These are phyloP conservation scores for Porphyrio hochstetteri DNA, from an alignment of 2,113 vertebrate species.

Conservation along the genomic window DNA sequence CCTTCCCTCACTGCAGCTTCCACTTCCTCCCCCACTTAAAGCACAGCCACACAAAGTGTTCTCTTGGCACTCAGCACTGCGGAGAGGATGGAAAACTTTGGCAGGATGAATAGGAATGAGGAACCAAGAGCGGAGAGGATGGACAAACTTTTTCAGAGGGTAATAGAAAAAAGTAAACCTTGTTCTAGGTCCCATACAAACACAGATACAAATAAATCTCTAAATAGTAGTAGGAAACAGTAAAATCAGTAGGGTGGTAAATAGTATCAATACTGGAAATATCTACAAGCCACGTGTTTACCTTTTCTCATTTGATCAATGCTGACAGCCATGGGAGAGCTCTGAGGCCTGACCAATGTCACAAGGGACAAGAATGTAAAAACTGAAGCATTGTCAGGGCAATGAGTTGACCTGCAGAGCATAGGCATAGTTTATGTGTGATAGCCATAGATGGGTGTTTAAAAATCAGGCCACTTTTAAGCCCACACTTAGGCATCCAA, in stretches of 20 bases:
- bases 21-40: neutral
- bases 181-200: neutral
- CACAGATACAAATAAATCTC: neutral
- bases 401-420: neutral
- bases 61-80: conserved; percentile 16
- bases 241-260: neutral
- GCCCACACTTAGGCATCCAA: neutral
- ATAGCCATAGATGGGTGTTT: neutral
- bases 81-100: conserved; percentile 38
- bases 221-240: neutral
- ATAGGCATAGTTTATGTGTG: neutral
- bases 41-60: conserved; percentile 2
- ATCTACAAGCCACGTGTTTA: neutral
- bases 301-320: neutral
- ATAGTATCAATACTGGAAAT: neutral
- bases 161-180: neutral
- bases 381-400: neutral
- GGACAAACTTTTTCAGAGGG: neutral
- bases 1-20: neutral
- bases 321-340: neutral
- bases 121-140: neutral
- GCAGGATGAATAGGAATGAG: conserved; percentile 17
- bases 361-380: neutral
- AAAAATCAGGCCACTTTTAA: neutral
- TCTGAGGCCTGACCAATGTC: neutral